These are phyloP conservation scores for Misgurnus anguillicaudatus DNA, from an alignment of 2,113 vertebrate genomes.

Conservation along the genomic window DNA sequence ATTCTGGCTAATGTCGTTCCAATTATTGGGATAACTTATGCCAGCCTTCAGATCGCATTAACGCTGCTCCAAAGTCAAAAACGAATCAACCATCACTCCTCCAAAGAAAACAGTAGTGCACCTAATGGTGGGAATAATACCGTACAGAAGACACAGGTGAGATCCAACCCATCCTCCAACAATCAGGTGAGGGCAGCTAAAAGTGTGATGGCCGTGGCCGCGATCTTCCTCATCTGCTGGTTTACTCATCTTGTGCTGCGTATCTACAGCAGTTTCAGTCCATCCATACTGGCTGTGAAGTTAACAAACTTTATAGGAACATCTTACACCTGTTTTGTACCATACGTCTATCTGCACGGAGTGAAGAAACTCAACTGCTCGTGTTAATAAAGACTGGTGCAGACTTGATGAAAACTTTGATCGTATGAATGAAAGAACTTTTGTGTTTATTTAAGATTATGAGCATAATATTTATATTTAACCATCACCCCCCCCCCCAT, in stretches of 20 bases:
- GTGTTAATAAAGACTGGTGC: constrained; percentile 47
- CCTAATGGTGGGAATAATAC: neutral
- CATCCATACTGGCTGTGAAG: constrained; percentile 62
- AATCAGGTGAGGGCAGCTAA: constrained; percentile 72
- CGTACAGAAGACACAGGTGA: constrained; percentile 41
- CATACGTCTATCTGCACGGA: constrained; percentile 74
- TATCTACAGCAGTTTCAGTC: constrained; percentile 66
- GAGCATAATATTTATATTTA: too few relatives aligned
- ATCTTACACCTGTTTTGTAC: constrained; percentile 73
- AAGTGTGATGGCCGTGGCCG: constrained; percentile 73
- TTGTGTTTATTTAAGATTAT: too few relatives aligned
- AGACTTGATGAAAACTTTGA: neutral
- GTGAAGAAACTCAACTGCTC: constrained; percentile 69
- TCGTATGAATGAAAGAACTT: too few relatives aligned
- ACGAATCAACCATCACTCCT: constrained; percentile 54
- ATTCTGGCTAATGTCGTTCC: constrained; percentile 68
- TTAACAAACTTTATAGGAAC: constrained; percentile 70
- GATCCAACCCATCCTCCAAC: constrained; percentile 39
- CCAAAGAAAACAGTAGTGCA: neutral
- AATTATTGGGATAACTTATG: constrained; percentile 62
- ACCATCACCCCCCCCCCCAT: too few relatives aligned
- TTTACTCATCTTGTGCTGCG: constrained; percentile 70
- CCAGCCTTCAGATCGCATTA: constrained; percentile 68
- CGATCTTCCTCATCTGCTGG: constrained; percentile 75
- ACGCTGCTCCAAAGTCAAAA: constrained; percentile 65